Evolutionary conservation across 2,113 vertebrate species (phyloP).

Genomic region (Todiramphus saurophagus): DNA sequence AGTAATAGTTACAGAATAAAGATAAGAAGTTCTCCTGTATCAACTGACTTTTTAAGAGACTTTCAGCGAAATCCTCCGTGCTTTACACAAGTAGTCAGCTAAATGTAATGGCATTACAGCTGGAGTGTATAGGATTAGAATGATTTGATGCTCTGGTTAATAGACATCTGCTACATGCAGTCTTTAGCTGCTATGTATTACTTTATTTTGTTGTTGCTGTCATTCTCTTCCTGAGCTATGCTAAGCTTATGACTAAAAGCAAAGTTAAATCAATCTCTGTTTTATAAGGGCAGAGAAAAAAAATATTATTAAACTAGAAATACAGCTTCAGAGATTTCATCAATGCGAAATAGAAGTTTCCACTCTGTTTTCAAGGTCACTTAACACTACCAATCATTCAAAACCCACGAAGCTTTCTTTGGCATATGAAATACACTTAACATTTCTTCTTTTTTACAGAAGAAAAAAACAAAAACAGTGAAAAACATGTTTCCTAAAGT

Average conservation of each 20-base stretch:
- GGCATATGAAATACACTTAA: neutral
- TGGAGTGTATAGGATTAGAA: neutral
- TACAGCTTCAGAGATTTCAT: neutral
- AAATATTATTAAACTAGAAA: neutral
- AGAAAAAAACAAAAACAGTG: too few species aligned
- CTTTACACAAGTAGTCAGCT: neutral
- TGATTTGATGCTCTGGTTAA: neutral
- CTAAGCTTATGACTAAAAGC: neutral
- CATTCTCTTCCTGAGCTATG: neutral
- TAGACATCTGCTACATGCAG: neutral
- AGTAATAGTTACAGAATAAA: neutral
- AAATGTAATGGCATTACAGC: constrained; percentile 3
- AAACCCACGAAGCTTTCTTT: neutral
- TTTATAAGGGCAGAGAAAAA: neutral
- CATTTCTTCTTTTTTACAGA: neutral
- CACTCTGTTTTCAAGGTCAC: neutral
- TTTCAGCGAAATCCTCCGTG: neutral
- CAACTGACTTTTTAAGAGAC: neutral
- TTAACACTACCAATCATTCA: neutral
- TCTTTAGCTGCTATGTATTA: neutral
- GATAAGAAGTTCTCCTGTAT: neutral
- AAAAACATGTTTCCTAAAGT: neutral
- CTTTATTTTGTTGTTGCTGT: neutral
- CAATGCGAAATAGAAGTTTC: neutral
- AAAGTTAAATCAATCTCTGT: neutral